Evolutionary conservation across 64 coral and sea anemone species (phyloP).

Genomic region (Montipora capricornis): DNA sequence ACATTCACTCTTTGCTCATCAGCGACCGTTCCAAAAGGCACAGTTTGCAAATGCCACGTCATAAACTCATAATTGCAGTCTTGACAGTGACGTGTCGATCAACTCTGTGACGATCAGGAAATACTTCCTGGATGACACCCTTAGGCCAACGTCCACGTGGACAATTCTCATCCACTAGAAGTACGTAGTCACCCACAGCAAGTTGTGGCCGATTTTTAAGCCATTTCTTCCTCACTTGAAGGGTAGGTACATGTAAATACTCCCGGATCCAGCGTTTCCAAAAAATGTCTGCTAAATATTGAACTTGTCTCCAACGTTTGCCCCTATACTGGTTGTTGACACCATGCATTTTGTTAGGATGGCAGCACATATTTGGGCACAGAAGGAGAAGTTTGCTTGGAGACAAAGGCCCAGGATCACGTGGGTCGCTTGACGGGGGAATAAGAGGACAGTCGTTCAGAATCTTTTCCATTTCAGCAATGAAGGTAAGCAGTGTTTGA

Average conservation of each 20-base stretch:
- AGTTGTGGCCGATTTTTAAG: background rate
- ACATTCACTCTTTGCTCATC: too few species aligned
- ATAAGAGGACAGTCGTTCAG: constrained; percentile 36
- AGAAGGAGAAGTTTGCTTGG: constrained; percentile 27
- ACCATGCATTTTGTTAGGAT: background rate
- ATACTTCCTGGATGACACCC: constrained; percentile 17
- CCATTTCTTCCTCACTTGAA: constrained; percentile 46
- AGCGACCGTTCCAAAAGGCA: too few species aligned
- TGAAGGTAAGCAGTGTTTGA: constrained; percentile 27
- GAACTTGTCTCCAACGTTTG: background rate
- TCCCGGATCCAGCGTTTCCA: background rate
- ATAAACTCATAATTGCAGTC: background rate
- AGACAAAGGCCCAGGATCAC: constrained; percentile 3
- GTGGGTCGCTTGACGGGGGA: background rate
- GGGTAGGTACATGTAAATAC: background rate
- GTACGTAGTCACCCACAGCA: constrained; percentile 18
- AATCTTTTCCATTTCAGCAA: constrained; percentile 12
- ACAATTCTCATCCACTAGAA: constrained; percentile 19
- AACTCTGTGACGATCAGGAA: background rate
- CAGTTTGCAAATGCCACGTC: too few species aligned
- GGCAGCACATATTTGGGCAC: background rate
- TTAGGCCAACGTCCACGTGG: constrained; percentile 28
- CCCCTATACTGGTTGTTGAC: background rate
- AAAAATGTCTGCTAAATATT: background rate
- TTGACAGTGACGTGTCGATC: constrained; percentile 32